Conservation (phyloP, 2,113 vertebrate species). For the Cyphomyrus plagiostoma region DNA sequence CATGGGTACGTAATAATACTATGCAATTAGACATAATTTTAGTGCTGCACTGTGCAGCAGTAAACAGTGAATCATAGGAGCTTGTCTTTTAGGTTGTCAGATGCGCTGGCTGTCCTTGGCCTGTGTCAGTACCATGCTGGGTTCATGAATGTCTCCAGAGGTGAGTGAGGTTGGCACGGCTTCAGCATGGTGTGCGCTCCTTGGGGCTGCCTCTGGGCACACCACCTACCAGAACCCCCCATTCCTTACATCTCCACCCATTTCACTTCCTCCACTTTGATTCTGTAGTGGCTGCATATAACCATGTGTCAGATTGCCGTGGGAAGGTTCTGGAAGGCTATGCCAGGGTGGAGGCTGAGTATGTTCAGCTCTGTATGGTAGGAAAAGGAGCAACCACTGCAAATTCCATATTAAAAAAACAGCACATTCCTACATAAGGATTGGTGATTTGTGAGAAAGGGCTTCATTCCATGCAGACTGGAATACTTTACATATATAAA, state of each 20-base stretch:
- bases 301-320: background rate
- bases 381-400: background rate
- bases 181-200: background rate
- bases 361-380: background rate
- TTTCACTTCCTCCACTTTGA: background rate
- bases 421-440: background rate
- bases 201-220: background rate
- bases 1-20: conserved; percentile 49
- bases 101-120: background rate
- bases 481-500: background rate
- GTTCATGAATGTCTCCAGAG: background rate
- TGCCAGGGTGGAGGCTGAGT: background rate
- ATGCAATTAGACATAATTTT: conserved; percentile 52
- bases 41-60: conserved; percentile 55
- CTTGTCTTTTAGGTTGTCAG: conserved; percentile 27
- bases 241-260: background rate
- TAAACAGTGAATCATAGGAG: conserved; percentile 50
- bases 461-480: background rate
- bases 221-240: background rate
- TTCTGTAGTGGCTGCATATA: background rate
- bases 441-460: background rate
- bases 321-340: background rate
- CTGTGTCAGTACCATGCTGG: background rate
- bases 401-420: background rate
- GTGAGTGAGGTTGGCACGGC: background rate